A percentile compares a stretch with the other conserved stretches of the same genome.
phyloP scores from a whole-genome alignment of 53 echinoderm and acorn worm genomes.

The Echinarachnius parma region DNA sequence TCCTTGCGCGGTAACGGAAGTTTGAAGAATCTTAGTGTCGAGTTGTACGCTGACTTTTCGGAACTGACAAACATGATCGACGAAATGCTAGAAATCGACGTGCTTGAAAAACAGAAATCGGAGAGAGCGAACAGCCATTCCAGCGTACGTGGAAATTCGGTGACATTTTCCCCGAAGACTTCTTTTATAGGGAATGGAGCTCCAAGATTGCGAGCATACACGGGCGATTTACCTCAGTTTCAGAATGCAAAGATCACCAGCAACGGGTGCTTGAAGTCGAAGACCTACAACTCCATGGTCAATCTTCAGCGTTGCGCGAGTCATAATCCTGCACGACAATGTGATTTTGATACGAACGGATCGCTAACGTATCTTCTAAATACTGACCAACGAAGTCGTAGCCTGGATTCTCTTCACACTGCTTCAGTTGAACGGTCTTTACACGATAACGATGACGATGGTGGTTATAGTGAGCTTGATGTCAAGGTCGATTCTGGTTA shows the following conservation, averaged over 20 bases:
- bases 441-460: not conserved
- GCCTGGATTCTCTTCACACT: too few relatives aligned
- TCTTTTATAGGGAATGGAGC: too few relatives aligned
- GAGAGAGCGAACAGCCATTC: not conserved
- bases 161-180: too few relatives aligned
- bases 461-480: not conserved
- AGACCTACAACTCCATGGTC: too few relatives aligned
- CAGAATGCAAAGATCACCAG: not conserved
- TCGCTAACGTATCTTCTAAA: not conserved
- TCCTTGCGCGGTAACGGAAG: not conserved
- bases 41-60: not conserved
- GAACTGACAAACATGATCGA: not conserved
- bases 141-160: not conserved
- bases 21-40: not conserved
- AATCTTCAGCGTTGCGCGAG: too few relatives aligned
- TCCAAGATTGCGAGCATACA: conserved; percentile 10
- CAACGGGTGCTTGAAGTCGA: too few relatives aligned
- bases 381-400: too few relatives aligned
- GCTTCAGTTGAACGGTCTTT: too few relatives aligned
- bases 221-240: not conserved
- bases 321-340: too few relatives aligned
- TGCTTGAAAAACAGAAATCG: not conserved
- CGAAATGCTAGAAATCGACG: not conserved
- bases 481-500: not conserved
- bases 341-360: too few relatives aligned